Evolutionary conservation across 2,113 vertebrate genomes (phyloP), one percentile per base, ranked within the genome.

Genomic region (Herpailurus yagouaroundi): DNA sequence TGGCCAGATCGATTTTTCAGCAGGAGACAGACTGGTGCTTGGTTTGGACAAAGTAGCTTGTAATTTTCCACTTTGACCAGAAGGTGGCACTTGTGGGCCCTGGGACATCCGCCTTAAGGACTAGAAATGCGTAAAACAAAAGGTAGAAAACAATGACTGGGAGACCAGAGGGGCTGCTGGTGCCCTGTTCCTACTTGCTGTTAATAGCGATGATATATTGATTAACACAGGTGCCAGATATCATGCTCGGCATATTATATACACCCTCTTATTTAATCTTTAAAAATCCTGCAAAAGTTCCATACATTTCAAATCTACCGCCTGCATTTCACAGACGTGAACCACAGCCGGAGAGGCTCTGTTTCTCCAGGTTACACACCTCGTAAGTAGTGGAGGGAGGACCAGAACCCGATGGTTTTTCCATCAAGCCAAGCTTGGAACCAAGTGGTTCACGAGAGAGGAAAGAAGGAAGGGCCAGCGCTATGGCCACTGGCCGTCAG

Each of bases 21-120:
- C n/a, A 55, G n/a, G 48, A 57, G 52, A 38, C 48, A 69, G 50
- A 91, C 21, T 23, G 5, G 6, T 3, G 19, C 50, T 77, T 60
- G 38, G 13, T 55, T 97, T 90, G 38, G n/a, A 89, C 83, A 60
- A 82, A 71, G 33, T 38, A 64, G 31, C 69, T 50, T 94, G 57
- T 57, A 81, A 74, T 84, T 77, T 68, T 48, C 18, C 21, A 2
- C n/a, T 88, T 74, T 90, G 11, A 82, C 93, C 97, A 97, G 84
- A 85, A 85, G 97, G 93, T 97, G 97, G 94, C 95, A 60, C 57
- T 68, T 16, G 45, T 45, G 57, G 84, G 57, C 9, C 10, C 45
- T 0, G 25, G 76, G 63, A 90, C 68, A 12, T 52, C 57, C 48
- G 52, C 7, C 23, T 95, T 60, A 1, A 36, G 87, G 68, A 18